phyloP scores from a whole-genome alignment of 2,888 invertebrate genomes.

The Diogma glabrata region DNA sequence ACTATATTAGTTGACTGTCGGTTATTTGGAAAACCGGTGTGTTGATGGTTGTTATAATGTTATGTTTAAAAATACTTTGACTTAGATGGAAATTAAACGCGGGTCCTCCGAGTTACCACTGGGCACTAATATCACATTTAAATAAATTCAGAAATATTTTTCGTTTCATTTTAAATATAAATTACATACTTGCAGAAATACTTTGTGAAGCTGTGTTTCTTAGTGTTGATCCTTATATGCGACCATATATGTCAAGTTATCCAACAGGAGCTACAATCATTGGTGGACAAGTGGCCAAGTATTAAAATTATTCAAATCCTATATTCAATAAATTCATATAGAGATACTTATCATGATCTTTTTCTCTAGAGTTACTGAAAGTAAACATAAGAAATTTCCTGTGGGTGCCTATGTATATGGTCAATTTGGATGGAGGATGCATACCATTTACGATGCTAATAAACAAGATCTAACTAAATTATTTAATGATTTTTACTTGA shows the following conservation, averaged over 20 bases:
- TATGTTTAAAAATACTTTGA: too few relatives aligned
- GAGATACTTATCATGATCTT: too few relatives aligned
- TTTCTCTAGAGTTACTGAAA: constrained; percentile 54
- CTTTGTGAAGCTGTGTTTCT: constrained; percentile 53
- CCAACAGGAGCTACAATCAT: constrained; percentile 53
- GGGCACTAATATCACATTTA: too few relatives aligned
- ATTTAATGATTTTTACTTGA: constrained; percentile 26
- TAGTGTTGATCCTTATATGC: constrained; percentile 64
- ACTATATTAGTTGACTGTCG: too few relatives aligned
- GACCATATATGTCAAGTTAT: constrained; percentile 42
- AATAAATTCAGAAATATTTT: too few relatives aligned
- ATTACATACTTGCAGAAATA: constrained; percentile 49
- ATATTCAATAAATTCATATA: not conserved
- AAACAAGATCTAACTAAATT: constrained; percentile 22
- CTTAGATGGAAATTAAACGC: too few relatives aligned
- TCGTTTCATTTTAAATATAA: too few relatives aligned
- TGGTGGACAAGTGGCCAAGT: constrained; percentile 59
- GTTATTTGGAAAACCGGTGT: too few relatives aligned
- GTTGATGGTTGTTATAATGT: too few relatives aligned
- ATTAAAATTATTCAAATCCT: constrained; percentile 17
- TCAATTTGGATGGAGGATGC: constrained; percentile 55
- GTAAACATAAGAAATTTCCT: constrained; percentile 50
- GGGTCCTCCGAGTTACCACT: too few relatives aligned
- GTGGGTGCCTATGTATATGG: constrained; percentile 51
- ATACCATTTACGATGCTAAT: constrained; percentile 29